phyloP scores from a whole-genome alignment of 2,888 invertebrate genomes.

The Desoria tigrina region DNA sequence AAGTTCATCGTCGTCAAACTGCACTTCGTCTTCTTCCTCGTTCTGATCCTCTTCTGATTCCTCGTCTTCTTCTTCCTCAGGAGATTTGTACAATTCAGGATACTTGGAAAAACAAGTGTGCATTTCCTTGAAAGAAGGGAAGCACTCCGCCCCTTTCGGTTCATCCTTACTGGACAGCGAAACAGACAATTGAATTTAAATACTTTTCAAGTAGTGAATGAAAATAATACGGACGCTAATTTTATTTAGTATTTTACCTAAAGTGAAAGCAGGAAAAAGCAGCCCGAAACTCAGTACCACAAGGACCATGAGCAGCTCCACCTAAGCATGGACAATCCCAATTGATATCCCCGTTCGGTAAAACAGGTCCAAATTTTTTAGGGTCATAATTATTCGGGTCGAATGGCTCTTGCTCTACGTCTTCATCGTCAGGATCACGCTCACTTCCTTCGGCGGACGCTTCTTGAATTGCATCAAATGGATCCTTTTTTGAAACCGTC shows the following conservation, averaged over 20 bases:
- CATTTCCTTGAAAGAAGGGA: slow-evolving; percentile 85
- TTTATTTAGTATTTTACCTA: slow-evolving; percentile 64
- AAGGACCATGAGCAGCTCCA: slow-evolving; percentile 96
- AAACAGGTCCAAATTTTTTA: slow-evolving; percentile 76
- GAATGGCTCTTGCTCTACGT: slow-evolving; percentile 33
- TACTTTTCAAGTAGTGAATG: slow-evolving; percentile 9
- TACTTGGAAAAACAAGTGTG: slow-evolving; percentile 84
- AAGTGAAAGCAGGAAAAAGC: slow-evolving; percentile 95
- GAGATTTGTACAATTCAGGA: slow-evolving; percentile 71
- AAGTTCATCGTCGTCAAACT: slow-evolving; percentile 52
- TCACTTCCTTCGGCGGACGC: slow-evolving; percentile 16
- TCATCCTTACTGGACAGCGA: slow-evolving; percentile 65
- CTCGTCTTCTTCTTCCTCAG: slow-evolving; percentile 63
- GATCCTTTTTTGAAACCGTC: background rate
- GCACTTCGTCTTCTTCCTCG: slow-evolving; percentile 54
- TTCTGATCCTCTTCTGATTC: slow-evolving; percentile 66
- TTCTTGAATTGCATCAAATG: background rate
- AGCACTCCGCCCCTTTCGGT: slow-evolving; percentile 90
- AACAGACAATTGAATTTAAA: background rate
- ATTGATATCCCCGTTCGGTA: slow-evolving; percentile 85
- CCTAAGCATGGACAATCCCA: slow-evolving; percentile 97
- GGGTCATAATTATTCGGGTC: slow-evolving; percentile 66
- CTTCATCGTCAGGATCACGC: slow-evolving; percentile 30
- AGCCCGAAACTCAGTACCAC: slow-evolving; percentile 87
- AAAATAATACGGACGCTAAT: slow-evolving; percentile 2